Evolutionary conservation across 2,888 invertebrate species (phyloP).

Genomic region (Acronicta aceris): DNA sequence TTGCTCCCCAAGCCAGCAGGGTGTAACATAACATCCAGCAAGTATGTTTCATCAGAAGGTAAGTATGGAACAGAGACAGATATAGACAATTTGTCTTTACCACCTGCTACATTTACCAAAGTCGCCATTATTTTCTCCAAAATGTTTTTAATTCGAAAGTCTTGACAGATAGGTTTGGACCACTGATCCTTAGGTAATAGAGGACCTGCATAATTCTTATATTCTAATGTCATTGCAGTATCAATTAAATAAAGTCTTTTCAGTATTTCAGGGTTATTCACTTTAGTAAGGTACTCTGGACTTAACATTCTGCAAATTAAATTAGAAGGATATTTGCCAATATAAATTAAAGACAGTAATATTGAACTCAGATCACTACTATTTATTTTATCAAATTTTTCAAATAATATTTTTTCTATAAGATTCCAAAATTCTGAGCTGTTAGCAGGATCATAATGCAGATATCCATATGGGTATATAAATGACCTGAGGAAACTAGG

Average conservation of each 20-base stretch:
- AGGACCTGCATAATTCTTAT: conserved; percentile 88
- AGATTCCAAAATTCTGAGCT: conserved; percentile 88
- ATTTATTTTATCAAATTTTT: conserved; percentile 89
- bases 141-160: conserved; percentile 86
- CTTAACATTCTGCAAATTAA: conserved; percentile 90
- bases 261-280: conserved; percentile 79
- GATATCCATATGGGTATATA: conserved; percentile 90
- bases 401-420: conserved; percentile 86
- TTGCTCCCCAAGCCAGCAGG: conserved; percentile 77
- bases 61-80: conserved; percentile 87
- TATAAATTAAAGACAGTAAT: conserved; percentile 90
- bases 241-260: conserved; percentile 90
- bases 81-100: conserved; percentile 81
- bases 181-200: conserved; percentile 87
- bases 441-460: conserved; percentile 88
- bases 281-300: conserved; percentile 89
- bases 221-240: conserved; percentile 90
- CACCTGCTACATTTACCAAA: conserved; percentile 82
- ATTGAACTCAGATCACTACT: conserved; percentile 89
- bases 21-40: conserved; percentile 90
- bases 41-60: conserved; percentile 88
- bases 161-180: conserved; percentile 85
- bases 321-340: conserved; percentile 90
- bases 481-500: conserved; percentile 88
- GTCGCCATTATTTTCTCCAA: conserved; percentile 80